Base-by-base conservation (phyloP, 1,140 invertebrate species). In the Panagrolaimus sp. region DNA sequence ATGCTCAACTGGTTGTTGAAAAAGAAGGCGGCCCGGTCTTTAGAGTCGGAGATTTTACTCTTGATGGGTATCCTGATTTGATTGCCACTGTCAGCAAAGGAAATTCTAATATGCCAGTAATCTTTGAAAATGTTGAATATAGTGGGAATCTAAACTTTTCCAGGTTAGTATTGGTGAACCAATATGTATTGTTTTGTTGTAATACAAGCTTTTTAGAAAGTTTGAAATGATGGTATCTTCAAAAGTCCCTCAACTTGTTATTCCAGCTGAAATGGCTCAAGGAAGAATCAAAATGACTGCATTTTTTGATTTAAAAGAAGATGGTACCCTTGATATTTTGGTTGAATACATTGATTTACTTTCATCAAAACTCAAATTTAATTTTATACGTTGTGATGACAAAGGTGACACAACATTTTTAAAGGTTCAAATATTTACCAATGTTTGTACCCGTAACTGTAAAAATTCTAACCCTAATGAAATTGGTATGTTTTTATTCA, bases 331-430 rank as follows among this genome's bases (percentile, higher is more conserved):
- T 28, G 80, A 81, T 69, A 73, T 81, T 43, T 65, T 81, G 10
- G 76, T 82, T 14, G 78, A 79, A 68, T 79, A 79, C 66, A 63
- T 47, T 43, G 48, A 58, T 38, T 65, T 64, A 66, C n/a, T 68
- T 52, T n/a, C 17, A 15, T 28, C 15, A 21, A 52, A 14, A 15
- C 74, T 67, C 14, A 71, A 55, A 47, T 63, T 73, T 17, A 73
- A 83, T 43, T 83, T 81, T 63, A 81, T 81, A 26, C 70, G 70
- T 14, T 82, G 79, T 68, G 79, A 81, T 14, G 80, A 81, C 65
- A 83, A 81, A 63, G 81, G 80, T 12, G 80, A 81, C 67, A 81
- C 80, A 7, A 83, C 81, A 8, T 81, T 81, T 55, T 62, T 81
- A 24, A 81, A 81, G 63, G 79, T 83, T 15, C 78, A 83, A 64